A percentile compares a stretch with the other conserved stretches of the same genome.
Evolutionary conservation across 2,888 invertebrate species (phyloP).

Genomic region (Altica lythri): DNA sequence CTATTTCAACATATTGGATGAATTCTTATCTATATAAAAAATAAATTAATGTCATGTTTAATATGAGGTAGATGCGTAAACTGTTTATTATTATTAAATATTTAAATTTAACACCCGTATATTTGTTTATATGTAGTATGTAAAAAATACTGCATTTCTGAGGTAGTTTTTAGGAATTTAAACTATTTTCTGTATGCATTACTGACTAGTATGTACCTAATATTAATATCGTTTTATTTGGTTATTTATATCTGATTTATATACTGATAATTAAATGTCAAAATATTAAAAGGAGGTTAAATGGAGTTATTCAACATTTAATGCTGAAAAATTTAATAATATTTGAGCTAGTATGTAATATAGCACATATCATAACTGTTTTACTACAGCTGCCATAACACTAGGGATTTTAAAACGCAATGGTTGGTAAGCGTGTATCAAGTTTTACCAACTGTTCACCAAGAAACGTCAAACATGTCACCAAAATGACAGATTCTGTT

Average conservation of each 20-base stretch:
- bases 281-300: slow-evolving; percentile 2
- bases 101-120: no score
- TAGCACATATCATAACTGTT: slow-evolving; percentile 3
- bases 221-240: slow-evolving; percentile 52
- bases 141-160: slow-evolving; percentile 26
- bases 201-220: slow-evolving; percentile 48
- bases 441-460: no score
- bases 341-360: slow-evolving; percentile 15
- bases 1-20: slow-evolving; percentile 34
- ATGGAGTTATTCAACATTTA: slow-evolving; percentile 13
- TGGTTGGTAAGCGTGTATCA: no score
- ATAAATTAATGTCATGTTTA: slow-evolving; percentile 44
- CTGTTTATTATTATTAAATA: slow-evolving; percentile 20
- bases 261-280: slow-evolving; percentile 11
- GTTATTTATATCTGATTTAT: slow-evolving; percentile 35
- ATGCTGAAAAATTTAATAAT: slow-evolving; percentile 14
- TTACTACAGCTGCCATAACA: no score
- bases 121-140: slow-evolving; percentile 21
- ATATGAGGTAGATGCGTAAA: slow-evolving; percentile 47
- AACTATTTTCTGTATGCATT: slow-evolving; percentile 43
- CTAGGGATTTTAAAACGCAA: no score
- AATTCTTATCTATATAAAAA: slow-evolving; percentile 37
- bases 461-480: no score
- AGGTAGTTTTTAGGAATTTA: slow-evolving; percentile 22
- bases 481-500: no score